phyloP scores from a whole-genome alignment of 2,113 vertebrate genomes.

The Pelodiscus sinensis region DNA sequence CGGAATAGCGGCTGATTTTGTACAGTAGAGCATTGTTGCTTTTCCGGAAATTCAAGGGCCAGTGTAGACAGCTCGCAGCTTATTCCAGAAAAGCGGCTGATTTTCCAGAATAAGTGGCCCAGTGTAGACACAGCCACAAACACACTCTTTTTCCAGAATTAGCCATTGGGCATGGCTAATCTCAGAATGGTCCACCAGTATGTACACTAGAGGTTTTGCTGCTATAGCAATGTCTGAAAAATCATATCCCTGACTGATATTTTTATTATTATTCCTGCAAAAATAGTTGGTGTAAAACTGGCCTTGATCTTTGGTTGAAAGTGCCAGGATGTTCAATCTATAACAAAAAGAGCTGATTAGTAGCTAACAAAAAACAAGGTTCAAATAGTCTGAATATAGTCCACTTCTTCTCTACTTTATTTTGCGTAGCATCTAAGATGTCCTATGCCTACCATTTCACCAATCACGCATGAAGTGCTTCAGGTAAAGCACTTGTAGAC shows the following conservation, averaged over 20 bases:
- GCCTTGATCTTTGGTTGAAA: neutral
- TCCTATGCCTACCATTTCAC: neutral
- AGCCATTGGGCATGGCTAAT: no score
- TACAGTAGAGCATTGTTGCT: no score
- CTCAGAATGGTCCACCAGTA: neutral
- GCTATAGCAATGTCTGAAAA: neutral
- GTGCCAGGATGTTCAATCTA: neutral
- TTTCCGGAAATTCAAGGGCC: no score
- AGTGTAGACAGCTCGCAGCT: no score
- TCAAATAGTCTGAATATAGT: neutral
- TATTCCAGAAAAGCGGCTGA: no score
- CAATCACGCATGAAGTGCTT: neutral
- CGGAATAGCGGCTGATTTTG: no score
- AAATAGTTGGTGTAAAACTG: neutral
- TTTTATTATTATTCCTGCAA: neutral
- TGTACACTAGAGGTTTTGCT: neutral
- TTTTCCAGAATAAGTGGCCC: no score
- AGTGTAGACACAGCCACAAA: no score
- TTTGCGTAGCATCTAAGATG: neutral
- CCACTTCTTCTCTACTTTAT: no score
- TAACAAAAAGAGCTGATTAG: neutral
- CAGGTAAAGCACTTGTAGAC: neutral
- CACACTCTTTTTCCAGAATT: no score
- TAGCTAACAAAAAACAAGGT: neutral
- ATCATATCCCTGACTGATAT: neutral